Conservation (phyloP, 2,888 invertebrate species). For the Drosophila melanocephala region DNA sequence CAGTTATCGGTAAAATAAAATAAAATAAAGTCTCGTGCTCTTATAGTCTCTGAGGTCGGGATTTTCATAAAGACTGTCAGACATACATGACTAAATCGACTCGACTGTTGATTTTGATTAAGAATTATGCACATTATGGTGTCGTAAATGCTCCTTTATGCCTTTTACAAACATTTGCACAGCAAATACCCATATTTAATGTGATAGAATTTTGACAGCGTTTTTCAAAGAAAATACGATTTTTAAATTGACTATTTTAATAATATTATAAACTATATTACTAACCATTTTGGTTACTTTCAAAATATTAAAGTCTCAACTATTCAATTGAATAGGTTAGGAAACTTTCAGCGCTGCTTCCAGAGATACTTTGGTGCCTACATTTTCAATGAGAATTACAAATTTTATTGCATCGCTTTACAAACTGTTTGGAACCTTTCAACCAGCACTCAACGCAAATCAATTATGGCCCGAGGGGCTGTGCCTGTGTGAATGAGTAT, state of each 20-base stretch:
- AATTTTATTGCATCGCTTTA: constrained; percentile 8
- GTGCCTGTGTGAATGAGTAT: constrained; percentile 3
- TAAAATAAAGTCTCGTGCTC: not conserved
- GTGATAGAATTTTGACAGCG: too few relatives aligned
- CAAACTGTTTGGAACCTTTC: constrained; percentile 25
- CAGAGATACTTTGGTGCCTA: not conserved
- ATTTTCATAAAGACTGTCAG: too few relatives aligned
- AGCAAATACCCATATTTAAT: too few relatives aligned
- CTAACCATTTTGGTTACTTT: not conserved
- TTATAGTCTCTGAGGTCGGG: too few relatives aligned
- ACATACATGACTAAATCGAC: too few relatives aligned
- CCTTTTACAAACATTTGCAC: too few relatives aligned
- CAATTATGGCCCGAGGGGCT: constrained; percentile 62
- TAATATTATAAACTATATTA: not conserved
- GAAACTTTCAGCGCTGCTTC: not conserved
- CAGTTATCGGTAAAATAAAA: not conserved
- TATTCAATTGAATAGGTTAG: not conserved
- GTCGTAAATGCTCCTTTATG: too few relatives aligned
- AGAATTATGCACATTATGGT: too few relatives aligned
- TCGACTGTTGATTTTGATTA: too few relatives aligned
- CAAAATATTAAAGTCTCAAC: not conserved
- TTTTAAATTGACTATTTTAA: not conserved
- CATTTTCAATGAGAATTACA: not conserved
- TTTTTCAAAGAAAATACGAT: not conserved
- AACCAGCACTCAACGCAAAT: constrained; percentile 56